phyloP scores from a whole-genome alignment of 2,797 vertebrate species.

The Mastacembelus armatus region DNA sequence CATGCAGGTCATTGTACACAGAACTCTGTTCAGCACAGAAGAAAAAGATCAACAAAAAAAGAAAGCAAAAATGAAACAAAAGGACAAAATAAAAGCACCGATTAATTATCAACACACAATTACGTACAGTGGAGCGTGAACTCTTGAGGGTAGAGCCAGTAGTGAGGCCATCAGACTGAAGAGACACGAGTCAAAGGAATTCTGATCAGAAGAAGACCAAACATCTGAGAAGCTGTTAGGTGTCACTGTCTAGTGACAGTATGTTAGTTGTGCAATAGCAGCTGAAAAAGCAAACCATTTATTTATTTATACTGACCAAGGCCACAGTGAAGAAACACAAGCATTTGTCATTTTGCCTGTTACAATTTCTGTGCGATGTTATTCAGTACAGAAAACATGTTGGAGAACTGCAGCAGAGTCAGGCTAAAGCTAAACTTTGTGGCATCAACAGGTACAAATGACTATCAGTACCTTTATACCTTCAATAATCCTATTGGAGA shows the following conservation, averaged over 20 bases:
- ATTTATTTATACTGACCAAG: background rate
- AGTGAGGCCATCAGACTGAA: conserved; percentile 80
- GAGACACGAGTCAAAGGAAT: conserved; percentile 58
- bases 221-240: conserved; percentile 4
- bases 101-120: conserved; percentile 19
- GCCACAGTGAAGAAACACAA: conserved; percentile 4
- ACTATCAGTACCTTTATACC: background rate
- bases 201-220: conserved; percentile 14
- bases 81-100: background rate
- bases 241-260: background rate
- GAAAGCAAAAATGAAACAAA: conserved; percentile 21
- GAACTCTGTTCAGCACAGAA: conserved; percentile 83
- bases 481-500: too few relatives aligned
- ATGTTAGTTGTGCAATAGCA: conserved; percentile 7
- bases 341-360: too few relatives aligned
- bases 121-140: conserved; percentile 88
- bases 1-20: conserved; percentile 86
- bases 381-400: background rate
- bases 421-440: background rate
- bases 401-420: background rate
- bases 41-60: conserved; percentile 33
- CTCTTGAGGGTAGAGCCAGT: conserved; percentile 80
- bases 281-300: conserved; percentile 5
- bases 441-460: background rate
- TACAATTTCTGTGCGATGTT: background rate